Evolutionary conservation across 2,888 invertebrate species (phyloP).

Genomic region (Athalia cordata): DNA sequence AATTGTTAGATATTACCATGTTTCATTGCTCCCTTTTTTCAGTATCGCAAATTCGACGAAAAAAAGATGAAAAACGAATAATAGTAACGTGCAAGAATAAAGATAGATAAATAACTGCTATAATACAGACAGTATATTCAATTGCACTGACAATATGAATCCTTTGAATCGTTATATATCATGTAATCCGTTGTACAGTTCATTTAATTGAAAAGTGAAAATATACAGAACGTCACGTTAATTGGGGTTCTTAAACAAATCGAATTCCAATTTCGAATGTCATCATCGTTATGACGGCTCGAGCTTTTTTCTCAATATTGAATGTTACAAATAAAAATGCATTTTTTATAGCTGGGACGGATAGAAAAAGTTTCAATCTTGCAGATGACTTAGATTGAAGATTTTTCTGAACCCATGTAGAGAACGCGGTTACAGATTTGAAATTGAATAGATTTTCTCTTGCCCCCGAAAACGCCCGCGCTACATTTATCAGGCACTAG

Average conservation of each 20-base stretch:
- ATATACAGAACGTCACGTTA: neutral
- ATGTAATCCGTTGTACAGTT: constrained; percentile 11
- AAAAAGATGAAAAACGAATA: too few relatives aligned
- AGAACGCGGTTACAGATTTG: too few relatives aligned
- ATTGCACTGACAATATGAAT: neutral
- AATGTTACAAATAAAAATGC: too few relatives aligned
- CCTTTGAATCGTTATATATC: neutral
- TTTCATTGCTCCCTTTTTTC: neutral
- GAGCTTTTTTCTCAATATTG: too few relatives aligned
- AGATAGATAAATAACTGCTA: too few relatives aligned
- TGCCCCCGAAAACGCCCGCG: neutral
- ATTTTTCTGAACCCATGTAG: too few relatives aligned
- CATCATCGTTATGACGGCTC: too few relatives aligned
- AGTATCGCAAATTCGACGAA: too few relatives aligned
- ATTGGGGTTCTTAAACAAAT: neutral
- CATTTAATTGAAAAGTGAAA: constrained; percentile 4
- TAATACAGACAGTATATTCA: neutral
- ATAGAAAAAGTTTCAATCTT: too few relatives aligned
- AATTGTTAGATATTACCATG: constrained; percentile 6
- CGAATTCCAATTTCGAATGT: neutral
- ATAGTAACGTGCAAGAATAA: too few relatives aligned
- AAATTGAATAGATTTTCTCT: neutral
- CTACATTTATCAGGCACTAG: neutral
- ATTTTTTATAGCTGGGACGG: too few relatives aligned
- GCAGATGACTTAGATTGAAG: too few relatives aligned